Evolutionary conservation across 2,797 vertebrate species (phyloP).

Genomic region (Silurus lanzhouensis): DNA sequence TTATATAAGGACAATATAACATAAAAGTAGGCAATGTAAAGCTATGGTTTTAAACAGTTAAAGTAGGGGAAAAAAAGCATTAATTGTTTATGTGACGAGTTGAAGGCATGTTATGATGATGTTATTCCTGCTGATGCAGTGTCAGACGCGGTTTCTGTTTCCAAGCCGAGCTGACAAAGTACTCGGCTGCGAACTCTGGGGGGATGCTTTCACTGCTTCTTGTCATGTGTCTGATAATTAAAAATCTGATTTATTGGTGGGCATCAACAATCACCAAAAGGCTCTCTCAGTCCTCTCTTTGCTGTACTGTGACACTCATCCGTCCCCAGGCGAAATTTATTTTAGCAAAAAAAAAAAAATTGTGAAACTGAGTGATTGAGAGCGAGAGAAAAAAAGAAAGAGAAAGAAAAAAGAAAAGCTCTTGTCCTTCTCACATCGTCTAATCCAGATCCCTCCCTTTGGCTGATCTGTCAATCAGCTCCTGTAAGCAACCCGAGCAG

Average conservation of each 20-base stretch:
- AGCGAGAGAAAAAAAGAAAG: constrained; percentile 19
- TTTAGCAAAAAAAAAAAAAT: constrained; percentile 71
- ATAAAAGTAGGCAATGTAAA: not conserved
- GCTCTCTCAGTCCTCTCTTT: constrained; percentile 51
- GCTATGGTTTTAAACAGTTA: not conserved
- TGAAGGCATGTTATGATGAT: not conserved
- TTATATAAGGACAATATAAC: not conserved
- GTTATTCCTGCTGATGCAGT: not conserved
- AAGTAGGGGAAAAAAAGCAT: not conserved
- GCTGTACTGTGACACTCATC: constrained; percentile 73
- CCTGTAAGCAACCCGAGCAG: constrained; percentile 79
- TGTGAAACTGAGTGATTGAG: too few species aligned
- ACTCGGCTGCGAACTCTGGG: constrained; percentile 76
- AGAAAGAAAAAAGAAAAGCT: constrained; percentile 32
- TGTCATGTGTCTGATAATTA: constrained; percentile 87
- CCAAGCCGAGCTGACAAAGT: constrained; percentile 79
- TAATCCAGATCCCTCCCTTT: constrained; percentile 64
- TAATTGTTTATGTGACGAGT: not conserved
- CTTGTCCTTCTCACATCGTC: constrained; percentile 55
- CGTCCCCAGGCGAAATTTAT: constrained; percentile 85
- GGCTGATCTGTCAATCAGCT: constrained; percentile 83
- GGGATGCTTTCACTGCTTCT: constrained; percentile 74
- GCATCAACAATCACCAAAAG: constrained; percentile 72
- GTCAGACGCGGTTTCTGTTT: constrained; percentile 53
- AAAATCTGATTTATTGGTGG: constrained; percentile 88